Evolutionary conservation across 1,140 invertebrate species (phyloP).

Genomic region (Chrysopa pallens): DNA sequence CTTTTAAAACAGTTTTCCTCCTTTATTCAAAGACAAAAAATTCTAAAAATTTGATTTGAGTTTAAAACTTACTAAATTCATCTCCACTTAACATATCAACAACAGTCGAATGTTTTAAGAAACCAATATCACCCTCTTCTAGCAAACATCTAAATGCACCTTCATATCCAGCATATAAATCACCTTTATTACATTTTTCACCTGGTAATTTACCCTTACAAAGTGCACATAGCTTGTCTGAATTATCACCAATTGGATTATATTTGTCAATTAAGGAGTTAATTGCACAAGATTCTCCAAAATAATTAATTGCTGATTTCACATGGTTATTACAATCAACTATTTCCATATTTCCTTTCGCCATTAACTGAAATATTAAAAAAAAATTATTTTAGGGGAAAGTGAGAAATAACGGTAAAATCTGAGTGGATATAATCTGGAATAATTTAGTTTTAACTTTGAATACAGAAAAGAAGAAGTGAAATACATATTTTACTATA

Average conservation of each 20-base stretch:
- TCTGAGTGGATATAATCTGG: too few relatives aligned
- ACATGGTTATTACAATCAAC: conserved; percentile 94
- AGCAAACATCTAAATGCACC: conserved; percentile 79
- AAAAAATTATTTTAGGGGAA: too few relatives aligned
- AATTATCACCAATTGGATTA: conserved; percentile 79
- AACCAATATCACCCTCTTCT: conserved; percentile 79
- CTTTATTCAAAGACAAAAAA: too few relatives aligned
- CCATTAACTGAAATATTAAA: conserved; percentile 47
- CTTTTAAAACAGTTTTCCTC: too few relatives aligned
- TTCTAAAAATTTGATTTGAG: too few relatives aligned
- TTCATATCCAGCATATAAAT: conserved; percentile 80
- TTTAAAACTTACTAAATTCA: conserved; percentile 31
- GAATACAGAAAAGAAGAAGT: too few relatives aligned
- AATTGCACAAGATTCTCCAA: conserved; percentile 81
- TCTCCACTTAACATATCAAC: conserved; percentile 37
- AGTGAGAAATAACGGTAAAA: too few relatives aligned
- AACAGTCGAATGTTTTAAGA: conserved; percentile 76
- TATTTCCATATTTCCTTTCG: conserved; percentile 57
- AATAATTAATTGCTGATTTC: conserved; percentile 77
- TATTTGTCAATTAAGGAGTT: conserved; percentile 82
- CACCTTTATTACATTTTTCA: conserved; percentile 62
- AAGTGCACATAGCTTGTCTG: conserved; percentile 60
- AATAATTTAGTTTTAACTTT: too few relatives aligned
- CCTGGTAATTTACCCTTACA: conserved; percentile 64
- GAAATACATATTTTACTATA: too few relatives aligned